A percentile compares a stretch with the other conserved stretches of the same genome.
Conservation (phyloP, 1,140 invertebrate genomes). For the Sitophilus oryzae region DNA sequence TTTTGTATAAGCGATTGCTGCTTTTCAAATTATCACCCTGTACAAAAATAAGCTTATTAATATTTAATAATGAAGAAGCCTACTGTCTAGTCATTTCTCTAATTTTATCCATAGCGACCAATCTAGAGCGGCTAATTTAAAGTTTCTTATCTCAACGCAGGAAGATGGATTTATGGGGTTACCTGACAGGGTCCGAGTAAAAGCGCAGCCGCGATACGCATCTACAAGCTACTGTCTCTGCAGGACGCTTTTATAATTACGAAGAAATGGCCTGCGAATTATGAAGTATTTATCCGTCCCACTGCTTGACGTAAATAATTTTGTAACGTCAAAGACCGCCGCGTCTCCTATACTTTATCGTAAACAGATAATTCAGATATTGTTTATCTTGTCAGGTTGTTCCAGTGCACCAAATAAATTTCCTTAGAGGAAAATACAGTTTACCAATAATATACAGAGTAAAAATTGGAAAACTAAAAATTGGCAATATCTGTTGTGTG, state of each 20-base stretch:
- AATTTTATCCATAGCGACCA: no score
- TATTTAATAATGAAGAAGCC: no score
- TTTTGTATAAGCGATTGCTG: no score
- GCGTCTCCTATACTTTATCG: slow-evolving; percentile 6
- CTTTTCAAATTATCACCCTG: no score
- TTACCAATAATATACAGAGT: no score
- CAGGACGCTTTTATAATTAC: slow-evolving; percentile 18
- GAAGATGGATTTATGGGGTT: slow-evolving; percentile 16
- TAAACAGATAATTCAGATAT: slow-evolving; percentile 15
- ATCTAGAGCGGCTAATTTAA: neutral
- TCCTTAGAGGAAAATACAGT: no score
- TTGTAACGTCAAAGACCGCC: slow-evolving; percentile 18
- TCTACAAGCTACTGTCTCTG: slow-evolving; percentile 23
- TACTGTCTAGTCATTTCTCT: no score
- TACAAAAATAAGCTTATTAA: no score
- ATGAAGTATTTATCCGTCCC: slow-evolving; percentile 18
- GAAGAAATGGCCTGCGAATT: slow-evolving; percentile 9
- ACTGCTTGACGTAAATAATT: slow-evolving; percentile 18
- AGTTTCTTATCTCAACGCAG: neutral
- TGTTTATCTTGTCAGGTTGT: neutral
- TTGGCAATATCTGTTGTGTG: no score
- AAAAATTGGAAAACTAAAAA: no score
- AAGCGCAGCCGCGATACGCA: slow-evolving; percentile 10
- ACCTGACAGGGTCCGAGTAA: slow-evolving; percentile 15
- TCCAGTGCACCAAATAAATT: no score